These are phyloP conservation scores for Ceyx margarethae DNA, from an alignment of 2,113 vertebrate genomes.

Conservation along the genomic window DNA sequence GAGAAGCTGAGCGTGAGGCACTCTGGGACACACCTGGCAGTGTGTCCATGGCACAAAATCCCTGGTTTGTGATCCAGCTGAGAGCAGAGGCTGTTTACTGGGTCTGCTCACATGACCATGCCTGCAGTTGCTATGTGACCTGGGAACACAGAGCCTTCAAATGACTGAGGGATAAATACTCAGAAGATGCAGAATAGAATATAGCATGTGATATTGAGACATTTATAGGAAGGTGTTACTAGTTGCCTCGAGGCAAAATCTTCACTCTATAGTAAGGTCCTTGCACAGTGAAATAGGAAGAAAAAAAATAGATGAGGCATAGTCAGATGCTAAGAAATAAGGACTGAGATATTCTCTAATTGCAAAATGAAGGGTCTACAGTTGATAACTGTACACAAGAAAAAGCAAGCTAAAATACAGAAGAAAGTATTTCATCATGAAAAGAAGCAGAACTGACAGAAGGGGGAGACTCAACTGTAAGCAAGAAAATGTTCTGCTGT, in stretches of 20 bases:
- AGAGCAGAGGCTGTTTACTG: not conserved
- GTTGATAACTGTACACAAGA: not conserved
- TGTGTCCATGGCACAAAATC: not conserved
- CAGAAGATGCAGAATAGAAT: not conserved
- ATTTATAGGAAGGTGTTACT: not conserved
- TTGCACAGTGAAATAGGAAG: not conserved
- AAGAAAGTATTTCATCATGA: not conserved
- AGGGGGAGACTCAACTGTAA: not conserved
- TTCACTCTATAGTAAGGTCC: not conserved
- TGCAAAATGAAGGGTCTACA: not conserved
- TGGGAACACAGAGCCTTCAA: not conserved
- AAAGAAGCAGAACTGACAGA: not conserved
- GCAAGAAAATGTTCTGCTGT: not conserved
- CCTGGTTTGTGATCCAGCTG: not conserved
- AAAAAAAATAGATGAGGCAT: not conserved
- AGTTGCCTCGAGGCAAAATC: not conserved
- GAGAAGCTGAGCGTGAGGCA: not conserved
- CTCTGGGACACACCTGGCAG: not conserved
- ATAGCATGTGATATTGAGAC: not conserved
- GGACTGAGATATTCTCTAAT: not conserved
- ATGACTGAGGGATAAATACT: not conserved
- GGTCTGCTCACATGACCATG: not conserved
- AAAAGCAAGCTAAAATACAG: not conserved
- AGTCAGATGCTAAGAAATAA: not conserved
- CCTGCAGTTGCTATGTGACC: not conserved